Conservation (phyloP, 2,888 invertebrate genomes). For the Hedychridium roseum region DNA sequence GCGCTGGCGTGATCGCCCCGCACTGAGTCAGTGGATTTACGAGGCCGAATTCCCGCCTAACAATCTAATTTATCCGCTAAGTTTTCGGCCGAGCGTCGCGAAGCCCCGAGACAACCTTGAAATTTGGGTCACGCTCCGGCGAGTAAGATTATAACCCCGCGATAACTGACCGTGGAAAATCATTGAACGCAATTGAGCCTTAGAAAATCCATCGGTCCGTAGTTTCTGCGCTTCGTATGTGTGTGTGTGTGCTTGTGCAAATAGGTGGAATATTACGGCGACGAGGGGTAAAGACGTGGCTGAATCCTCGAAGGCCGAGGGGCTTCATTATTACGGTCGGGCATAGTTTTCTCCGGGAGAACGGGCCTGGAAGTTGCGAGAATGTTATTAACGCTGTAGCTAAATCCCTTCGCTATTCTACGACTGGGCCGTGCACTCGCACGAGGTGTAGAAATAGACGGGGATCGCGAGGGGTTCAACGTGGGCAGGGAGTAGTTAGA, state of each 20-base stretch:
- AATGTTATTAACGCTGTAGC: constrained; percentile 22
- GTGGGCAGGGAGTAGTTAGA: no score
- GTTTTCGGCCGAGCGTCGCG: no score
- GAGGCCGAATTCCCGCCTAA: constrained; percentile 18
- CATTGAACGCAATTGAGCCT: no score
- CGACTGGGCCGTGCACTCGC: constrained; percentile 3
- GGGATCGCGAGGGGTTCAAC: constrained; percentile 13
- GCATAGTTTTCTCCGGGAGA: no score
- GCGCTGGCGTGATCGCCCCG: background rate
- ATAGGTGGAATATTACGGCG: no score
- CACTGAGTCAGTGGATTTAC: constrained; percentile 14
- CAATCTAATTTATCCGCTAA: background rate
- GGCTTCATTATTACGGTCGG: constrained; percentile 3
- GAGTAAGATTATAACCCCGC: no score
- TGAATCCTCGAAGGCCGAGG: background rate
- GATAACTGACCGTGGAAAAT: no score
- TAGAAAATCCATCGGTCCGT: no score
- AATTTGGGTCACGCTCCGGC: no score
- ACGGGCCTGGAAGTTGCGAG: constrained; percentile 12
- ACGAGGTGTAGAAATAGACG: constrained; percentile 4
- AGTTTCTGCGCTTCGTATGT: no score
- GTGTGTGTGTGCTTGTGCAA: no score
- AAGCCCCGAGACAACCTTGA: no score
- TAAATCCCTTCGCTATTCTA: constrained; percentile 16
- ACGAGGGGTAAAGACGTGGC: background rate